Percentiles rank a stretch among this genome's conserved stretches.
Conservation (phyloP, 1,140 invertebrate genomes). For the Ruditapes philippinarum region DNA sequence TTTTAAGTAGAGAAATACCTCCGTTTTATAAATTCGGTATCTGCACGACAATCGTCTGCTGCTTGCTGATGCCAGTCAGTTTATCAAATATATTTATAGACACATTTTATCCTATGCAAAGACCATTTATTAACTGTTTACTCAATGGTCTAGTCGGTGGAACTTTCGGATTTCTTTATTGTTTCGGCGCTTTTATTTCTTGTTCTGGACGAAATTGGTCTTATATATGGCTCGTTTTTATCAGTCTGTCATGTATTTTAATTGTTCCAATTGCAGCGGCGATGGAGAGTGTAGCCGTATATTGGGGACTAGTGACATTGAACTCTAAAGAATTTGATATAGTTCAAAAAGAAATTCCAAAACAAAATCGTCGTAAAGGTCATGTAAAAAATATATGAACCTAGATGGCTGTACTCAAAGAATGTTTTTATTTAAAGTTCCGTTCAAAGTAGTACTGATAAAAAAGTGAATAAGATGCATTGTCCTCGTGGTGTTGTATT, state of each 20-base stretch:
- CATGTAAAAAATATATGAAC: slow-evolving; percentile 21
- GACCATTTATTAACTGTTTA: slow-evolving; percentile 92
- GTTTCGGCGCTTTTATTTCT: slow-evolving; percentile 98
- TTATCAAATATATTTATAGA: slow-evolving; percentile 96
- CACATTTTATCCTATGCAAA: slow-evolving; percentile 94
- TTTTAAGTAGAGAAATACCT: slow-evolving; percentile 95
- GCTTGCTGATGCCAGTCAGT: slow-evolving; percentile 97
- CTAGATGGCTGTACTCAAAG: too few relatives aligned
- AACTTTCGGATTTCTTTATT: slow-evolving; percentile 98
- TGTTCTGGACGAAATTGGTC: slow-evolving; percentile 95
- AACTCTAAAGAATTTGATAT: slow-evolving; percentile 55
- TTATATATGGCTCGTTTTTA: slow-evolving; percentile 90
- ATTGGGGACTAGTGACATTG: slow-evolving; percentile 56
- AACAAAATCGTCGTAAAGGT: neutral
- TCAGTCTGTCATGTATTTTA: slow-evolving; percentile 82
- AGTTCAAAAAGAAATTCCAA: slow-evolving; percentile 52
- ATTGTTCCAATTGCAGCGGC: slow-evolving; percentile 52
- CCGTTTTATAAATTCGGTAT: slow-evolving; percentile 93
- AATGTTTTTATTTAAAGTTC: too few relatives aligned
- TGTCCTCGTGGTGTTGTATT: too few relatives aligned
- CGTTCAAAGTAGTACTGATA: too few relatives aligned
- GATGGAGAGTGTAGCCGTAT: slow-evolving; percentile 54
- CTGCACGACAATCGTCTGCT: slow-evolving; percentile 96
- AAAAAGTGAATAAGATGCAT: too few relatives aligned
- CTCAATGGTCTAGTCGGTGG: slow-evolving; percentile 95